A percentile compares a stretch with the other conserved stretches of the same genome.
These are phyloP conservation scores for Anniella stebbinsi DNA, from an alignment of 2,797 vertebrate species.

Conservation along the genomic window DNA sequence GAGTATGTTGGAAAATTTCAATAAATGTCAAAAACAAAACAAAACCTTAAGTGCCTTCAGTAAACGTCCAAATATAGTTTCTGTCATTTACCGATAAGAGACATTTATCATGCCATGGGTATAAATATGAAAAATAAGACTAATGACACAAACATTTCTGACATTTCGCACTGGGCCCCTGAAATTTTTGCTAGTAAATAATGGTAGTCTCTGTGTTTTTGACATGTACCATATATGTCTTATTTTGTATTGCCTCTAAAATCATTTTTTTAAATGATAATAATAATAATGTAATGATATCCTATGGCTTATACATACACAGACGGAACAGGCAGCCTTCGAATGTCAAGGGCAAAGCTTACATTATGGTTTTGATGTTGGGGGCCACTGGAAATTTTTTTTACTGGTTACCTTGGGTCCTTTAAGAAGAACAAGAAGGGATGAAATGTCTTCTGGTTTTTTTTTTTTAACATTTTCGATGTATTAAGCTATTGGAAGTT, in stretches of 20 bases:
- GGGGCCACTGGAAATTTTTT: background rate
- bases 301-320: no score
- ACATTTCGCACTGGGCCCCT: background rate
- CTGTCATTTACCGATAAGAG: background rate
- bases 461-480: background rate
- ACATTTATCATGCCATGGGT: background rate
- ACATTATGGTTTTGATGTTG: background rate
- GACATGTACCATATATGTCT: background rate
- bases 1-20: background rate
- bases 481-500: background rate
- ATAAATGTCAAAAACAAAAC: background rate
- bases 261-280: no score
- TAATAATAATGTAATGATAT: no score
- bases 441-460: background rate
- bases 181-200: background rate
- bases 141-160: background rate
- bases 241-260: background rate
- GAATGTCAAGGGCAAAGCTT: background rate
- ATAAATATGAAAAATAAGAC: background rate
- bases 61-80: background rate
- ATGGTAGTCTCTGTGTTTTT: background rate
- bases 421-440: background rate
- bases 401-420: background rate
- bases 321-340: background rate
- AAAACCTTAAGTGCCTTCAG: background rate